These are phyloP conservation scores for Mustela lutreola DNA, from an alignment of 2,113 vertebrate species.

Conservation along the genomic window DNA sequence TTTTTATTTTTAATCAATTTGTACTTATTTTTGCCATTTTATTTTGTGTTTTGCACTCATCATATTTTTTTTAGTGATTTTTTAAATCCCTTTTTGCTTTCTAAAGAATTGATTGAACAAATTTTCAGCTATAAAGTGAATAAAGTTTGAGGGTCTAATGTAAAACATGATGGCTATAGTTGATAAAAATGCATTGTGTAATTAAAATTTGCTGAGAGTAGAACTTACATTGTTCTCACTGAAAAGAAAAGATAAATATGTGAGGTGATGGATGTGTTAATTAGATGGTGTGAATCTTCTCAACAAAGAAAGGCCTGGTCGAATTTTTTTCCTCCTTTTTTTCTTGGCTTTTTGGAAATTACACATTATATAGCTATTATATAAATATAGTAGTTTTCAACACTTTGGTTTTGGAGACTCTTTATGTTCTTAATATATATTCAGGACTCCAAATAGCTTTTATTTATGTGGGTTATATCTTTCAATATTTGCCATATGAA, in stretches of 20 bases:
- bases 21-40: not conserved
- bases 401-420: not conserved
- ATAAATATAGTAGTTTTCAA: not conserved
- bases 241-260: not conserved
- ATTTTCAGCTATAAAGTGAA: not conserved
- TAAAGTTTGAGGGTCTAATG: not conserved
- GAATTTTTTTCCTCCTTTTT: not conserved
- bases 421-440: not conserved
- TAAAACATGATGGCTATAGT: not conserved
- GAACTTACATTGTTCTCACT: not conserved
- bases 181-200: not conserved
- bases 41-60: not conserved
- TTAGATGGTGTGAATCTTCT: not conserved
- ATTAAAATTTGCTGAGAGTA: not conserved
- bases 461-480: not conserved
- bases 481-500: not conserved
- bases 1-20: conserved; percentile 14
- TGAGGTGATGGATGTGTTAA: not conserved
- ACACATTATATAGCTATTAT: not conserved
- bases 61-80: not conserved
- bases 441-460: not conserved
- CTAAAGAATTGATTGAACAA: not conserved
- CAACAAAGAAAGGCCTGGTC: not conserved
- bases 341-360: not conserved
- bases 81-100: not conserved